phyloP scores from a whole-genome alignment of 2,888 invertebrate genomes.

The Hirtodrosophila alboralis region DNA sequence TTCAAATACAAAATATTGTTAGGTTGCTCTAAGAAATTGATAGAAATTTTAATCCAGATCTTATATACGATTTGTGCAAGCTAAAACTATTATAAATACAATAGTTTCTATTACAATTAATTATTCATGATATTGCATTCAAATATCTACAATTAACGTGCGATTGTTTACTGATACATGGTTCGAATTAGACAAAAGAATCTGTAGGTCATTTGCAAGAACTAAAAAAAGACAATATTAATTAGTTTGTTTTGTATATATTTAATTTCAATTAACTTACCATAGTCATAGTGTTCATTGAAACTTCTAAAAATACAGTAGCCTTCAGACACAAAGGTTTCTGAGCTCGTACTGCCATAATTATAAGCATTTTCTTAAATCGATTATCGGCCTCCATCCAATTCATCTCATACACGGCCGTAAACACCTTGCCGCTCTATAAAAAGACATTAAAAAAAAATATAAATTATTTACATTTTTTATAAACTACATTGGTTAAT shows the following conservation, averaged over 20 bases:
- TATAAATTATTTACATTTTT: neutral
- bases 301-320: constrained; percentile 63
- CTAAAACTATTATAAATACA: no score
- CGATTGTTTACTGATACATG: constrained; percentile 58
- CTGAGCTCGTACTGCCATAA: constrained; percentile 66
- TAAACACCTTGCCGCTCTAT: constrained; percentile 61
- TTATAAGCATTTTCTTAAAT: constrained; percentile 64
- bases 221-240: constrained; percentile 37
- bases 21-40: no score
- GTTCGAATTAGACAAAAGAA: constrained; percentile 72
- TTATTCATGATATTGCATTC: no score
- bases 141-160: neutral
- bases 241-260: neutral
- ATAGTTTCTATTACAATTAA: no score
- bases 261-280: constrained; percentile 31
- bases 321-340: constrained; percentile 64
- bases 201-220: constrained; percentile 66
- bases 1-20: no score
- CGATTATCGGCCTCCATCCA: constrained; percentile 57
- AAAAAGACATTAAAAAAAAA: neutral
- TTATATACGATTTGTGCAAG: no score
- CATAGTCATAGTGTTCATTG: constrained; percentile 69
- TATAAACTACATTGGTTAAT: constrained; percentile 2
- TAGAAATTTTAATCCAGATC: no score
- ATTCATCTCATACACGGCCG: constrained; percentile 64